Evolutionary conservation across 2,797 vertebrate genomes (phyloP), one percentile per base, ranked within the genome.

Genomic region (Crypturellus tataupa): DNA sequence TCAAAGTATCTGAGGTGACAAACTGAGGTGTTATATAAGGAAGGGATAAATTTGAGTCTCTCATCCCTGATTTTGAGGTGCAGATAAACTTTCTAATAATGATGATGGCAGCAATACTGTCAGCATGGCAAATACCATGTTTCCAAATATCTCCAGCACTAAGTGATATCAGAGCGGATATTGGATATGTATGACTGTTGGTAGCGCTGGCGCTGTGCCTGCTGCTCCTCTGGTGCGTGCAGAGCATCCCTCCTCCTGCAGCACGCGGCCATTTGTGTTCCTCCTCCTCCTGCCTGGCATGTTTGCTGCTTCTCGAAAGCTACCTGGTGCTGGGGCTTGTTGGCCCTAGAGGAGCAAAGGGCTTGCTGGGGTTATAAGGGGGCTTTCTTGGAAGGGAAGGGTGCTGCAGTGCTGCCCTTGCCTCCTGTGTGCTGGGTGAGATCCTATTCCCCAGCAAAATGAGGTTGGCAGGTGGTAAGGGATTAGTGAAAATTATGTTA

Each of bases 401-500:
- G 14, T 82, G 56, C 46, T 39, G 11, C 13, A 10, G 65, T 62
- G 69, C 33, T 94, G 31, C 72, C 37, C 31, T 3, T 81, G 70
- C 67, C 58, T 10, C 51, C 53, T 15, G 40, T 29, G 29, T 31
- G 3, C 17, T 42, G 10, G 17, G 18, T 1, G 15, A 29, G 58
- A 19, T 78, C 64, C 49, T 12, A 67, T n/a, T 88, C 35, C 42
- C 24, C 73, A n/a, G 89, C n/a, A 86, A 53, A 79, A 33, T 2
- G 63, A 67, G 12, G 33, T 33, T 94, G 80, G 55, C 94, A 94
- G 93, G 56, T 94, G 85, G 83, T 37, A 58, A 53, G 64, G 56
- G 58, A 85, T 95, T 95, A 91, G 80, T 55, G 70, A 39, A 12
- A 47, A 85, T 70, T 70, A 58, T 69, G 39, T 81, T 95, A 67